Evolutionary conservation across 2,797 vertebrate species (phyloP), one percentile per base, ranked within the genome.

Genomic region (Melanotaenia pygmaea): DNA sequence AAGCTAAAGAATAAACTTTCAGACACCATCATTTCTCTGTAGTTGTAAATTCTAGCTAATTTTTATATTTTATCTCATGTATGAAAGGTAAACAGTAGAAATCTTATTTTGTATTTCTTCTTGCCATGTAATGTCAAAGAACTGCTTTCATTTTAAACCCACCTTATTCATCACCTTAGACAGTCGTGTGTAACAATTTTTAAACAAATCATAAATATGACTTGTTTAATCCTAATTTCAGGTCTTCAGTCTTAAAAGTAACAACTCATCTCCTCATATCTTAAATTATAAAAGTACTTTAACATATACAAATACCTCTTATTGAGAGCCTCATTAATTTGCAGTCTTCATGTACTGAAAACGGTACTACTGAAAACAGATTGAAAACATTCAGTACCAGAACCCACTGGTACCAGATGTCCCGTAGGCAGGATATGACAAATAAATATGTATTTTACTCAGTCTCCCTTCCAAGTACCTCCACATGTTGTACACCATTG

Each of bases 311-410:
- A n/a, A 26, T 14, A 26, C 16, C 32, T 53, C 22, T 37, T 38
- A n/a, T 13, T 61, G 50, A 34, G 37, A 70, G 38, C 7, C 45
- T 35, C 22, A n/a, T 61, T 70, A n/a, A 22, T 20, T 45, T 30
- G 11, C 3, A 32, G 13, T 34, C 4, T 16, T 57, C 7, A 24
- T 5, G 26, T 43, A 43, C 3, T 43, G 38, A 43, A 40, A 40
- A 40, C 38, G 11, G 13, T 35, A 35, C 34, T 40, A 40, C 3
- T 40, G 13, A 40, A 43, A 43, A 38, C 37, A 38, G 12, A 38
- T 12, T 38, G 37, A 13, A 38, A 38, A 38, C 37, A 38, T 34
- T 30, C 10, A 8, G 35, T 35, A 38, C 37, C 10, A 5, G 18
- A 45, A 45, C 16, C 43, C 13, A 7, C 1, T 45, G 43, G 16